phyloP scores from a whole-genome alignment of 2,113 vertebrate species.

The Tricholaema leucomelas region DNA sequence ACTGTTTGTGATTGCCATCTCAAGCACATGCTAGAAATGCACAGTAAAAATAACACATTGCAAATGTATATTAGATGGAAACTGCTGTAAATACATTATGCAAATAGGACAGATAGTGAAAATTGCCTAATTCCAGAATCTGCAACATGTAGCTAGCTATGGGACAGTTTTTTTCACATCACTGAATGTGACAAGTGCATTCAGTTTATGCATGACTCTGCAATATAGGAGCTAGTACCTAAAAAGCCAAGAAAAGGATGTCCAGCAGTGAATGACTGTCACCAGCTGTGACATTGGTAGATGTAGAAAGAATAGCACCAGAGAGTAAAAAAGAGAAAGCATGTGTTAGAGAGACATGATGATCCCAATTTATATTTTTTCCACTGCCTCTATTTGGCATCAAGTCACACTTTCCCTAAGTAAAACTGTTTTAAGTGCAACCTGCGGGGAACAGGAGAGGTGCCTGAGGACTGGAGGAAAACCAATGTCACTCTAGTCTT shows the following conservation, averaged over 20 bases:
- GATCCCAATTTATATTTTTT: neutral
- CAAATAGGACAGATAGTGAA: neutral
- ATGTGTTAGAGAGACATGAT: neutral
- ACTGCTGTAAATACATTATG: conserved; percentile 24
- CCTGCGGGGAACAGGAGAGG: neutral
- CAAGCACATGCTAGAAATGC: conserved; percentile 74
- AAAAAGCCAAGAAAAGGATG: neutral
- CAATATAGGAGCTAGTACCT: neutral
- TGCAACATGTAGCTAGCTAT: neutral
- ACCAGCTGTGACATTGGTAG: neutral
- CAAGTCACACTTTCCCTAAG: neutral
- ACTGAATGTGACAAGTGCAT: neutral
- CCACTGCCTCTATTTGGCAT: neutral
- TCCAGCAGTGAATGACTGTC: neutral
- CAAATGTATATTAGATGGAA: conserved; percentile 6
- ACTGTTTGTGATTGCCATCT: conserved; percentile 50
- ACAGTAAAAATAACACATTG: conserved; percentile 30
- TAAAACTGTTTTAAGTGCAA: neutral
- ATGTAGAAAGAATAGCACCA: neutral
- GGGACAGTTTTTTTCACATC: neutral
- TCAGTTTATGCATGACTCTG: neutral
- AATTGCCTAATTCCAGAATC: neutral
- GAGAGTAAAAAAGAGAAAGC: neutral
- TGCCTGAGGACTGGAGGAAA: too few relatives aligned
- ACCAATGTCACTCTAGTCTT: too few relatives aligned